Conservation (phyloP, 2,113 vertebrate genomes). For the Pogonocichla stellata region DNA sequence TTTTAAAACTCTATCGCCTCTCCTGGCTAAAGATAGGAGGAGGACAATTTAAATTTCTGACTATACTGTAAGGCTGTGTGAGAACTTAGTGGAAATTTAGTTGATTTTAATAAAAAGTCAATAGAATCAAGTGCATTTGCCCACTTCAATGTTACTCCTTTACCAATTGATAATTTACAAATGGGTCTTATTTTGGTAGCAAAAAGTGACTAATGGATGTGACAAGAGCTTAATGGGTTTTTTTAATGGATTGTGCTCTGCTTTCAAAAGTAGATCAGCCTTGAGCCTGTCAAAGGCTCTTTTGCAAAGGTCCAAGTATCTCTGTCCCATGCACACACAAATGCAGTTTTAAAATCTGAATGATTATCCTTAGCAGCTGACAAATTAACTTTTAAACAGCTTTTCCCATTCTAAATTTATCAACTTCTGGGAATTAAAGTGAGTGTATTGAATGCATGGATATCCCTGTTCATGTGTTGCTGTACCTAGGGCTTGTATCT, state of each 20-base stretch:
- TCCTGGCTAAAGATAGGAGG: background rate
- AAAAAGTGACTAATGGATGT: background rate
- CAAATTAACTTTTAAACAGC: background rate
- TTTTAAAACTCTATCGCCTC: conserved; percentile 1
- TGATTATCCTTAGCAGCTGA: background rate
- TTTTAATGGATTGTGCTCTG: background rate
- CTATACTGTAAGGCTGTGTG: background rate
- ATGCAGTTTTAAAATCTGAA: background rate
- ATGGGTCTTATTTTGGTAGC: background rate
- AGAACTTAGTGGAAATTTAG: background rate
- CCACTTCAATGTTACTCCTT: background rate
- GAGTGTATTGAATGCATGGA: too few relatives aligned
- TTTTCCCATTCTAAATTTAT: background rate
- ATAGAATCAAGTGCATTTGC: background rate
- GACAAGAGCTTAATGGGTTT: background rate
- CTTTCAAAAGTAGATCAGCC: background rate
- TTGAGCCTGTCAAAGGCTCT: background rate
- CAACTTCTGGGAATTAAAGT: background rate
- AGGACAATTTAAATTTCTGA: background rate
- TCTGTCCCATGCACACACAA: background rate
- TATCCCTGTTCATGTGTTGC: background rate
- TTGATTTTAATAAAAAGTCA: conserved; percentile 17
- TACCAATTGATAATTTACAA: background rate
- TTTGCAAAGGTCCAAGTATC: background rate
- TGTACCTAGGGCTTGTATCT: background rate